These are phyloP conservation scores for Desoria tigrina DNA, from an alignment of 2,888 invertebrate genomes.

Conservation along the genomic window DNA sequence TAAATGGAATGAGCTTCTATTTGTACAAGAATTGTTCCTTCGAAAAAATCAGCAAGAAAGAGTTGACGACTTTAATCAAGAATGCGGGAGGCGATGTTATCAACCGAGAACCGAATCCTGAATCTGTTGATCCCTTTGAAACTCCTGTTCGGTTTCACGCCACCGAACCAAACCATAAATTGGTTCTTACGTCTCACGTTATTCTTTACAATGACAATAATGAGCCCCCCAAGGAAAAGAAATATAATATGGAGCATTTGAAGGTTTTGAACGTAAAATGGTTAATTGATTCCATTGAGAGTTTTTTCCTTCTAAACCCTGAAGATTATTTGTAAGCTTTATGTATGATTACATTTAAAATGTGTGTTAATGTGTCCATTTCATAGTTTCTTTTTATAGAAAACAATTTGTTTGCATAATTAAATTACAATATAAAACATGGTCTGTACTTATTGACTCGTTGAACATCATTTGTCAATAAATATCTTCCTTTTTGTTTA, in stretches of 20 bases:
- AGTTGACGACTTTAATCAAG: constrained; percentile 34
- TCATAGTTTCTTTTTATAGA: too few species aligned
- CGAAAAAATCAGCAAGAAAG: constrained; percentile 30
- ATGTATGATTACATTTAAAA: too few species aligned
- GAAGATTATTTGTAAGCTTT: constrained; percentile 26
- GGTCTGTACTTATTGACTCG: neutral
- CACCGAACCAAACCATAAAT: neutral
- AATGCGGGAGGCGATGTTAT: constrained; percentile 40
- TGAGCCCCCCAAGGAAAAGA: constrained; percentile 28
- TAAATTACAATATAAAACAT: neutral
- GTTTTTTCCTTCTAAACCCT: constrained; percentile 40
- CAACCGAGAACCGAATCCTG: constrained; percentile 49
- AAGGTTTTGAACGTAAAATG: constrained; percentile 47
- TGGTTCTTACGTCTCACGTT: constrained; percentile 42
- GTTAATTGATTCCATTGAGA: constrained; percentile 44
- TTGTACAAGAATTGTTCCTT: constrained; percentile 41
- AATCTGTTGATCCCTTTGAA: constrained; percentile 41
- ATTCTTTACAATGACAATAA: constrained; percentile 43
- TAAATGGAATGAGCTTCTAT: constrained; percentile 48
- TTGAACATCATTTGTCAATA: too few species aligned
- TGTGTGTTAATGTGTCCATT: too few species aligned
- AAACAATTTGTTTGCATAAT: too few species aligned
- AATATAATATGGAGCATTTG: constrained; percentile 47
- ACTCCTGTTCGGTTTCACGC: constrained; percentile 40
- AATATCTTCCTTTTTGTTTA: too few species aligned